These are phyloP conservation scores for Sminthurides bifidus DNA, from an alignment of 1,140 invertebrate genomes.

Conservation along the genomic window DNA sequence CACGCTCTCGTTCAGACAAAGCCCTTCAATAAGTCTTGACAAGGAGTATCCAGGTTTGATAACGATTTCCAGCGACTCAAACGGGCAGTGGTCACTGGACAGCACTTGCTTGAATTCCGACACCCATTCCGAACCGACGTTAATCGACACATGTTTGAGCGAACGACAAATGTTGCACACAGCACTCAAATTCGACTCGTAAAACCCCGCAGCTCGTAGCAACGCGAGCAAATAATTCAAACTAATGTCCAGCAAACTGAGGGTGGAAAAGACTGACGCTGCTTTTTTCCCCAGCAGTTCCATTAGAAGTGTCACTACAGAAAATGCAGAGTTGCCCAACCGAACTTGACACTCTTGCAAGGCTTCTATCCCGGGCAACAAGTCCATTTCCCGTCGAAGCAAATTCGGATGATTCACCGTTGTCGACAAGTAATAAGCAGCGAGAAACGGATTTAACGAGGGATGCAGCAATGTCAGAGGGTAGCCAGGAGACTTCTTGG, in stretches of 20 bases:
- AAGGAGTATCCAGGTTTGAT: slow-evolving; percentile 26
- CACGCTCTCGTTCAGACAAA: slow-evolving; percentile 28
- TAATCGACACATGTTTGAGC: slow-evolving; percentile 24
- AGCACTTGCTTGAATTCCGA: slow-evolving; percentile 31
- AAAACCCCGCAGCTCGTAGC: slow-evolving; percentile 38
- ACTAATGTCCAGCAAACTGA: slow-evolving; percentile 42
- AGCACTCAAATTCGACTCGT: slow-evolving; percentile 41
- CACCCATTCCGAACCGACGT: slow-evolving; percentile 24
- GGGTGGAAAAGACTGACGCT: slow-evolving; percentile 40
- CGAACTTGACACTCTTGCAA: slow-evolving; percentile 24
- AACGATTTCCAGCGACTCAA: slow-evolving; percentile 19
- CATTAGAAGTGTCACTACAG: slow-evolving; percentile 39
- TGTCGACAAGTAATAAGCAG: slow-evolving; percentile 45
- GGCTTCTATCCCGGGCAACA: slow-evolving; percentile 37
- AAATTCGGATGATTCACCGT: slow-evolving; percentile 43
- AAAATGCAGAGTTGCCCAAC: slow-evolving; percentile 17
- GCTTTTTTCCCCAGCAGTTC: slow-evolving; percentile 41
- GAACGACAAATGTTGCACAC: slow-evolving; percentile 34
- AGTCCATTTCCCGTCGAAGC: slow-evolving; percentile 42
- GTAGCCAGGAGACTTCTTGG: slow-evolving; percentile 34
- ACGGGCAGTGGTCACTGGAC: slow-evolving; percentile 23
- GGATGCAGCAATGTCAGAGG: slow-evolving; percentile 39
- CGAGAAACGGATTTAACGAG: slow-evolving; percentile 42
- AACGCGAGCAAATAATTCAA: slow-evolving; percentile 40
- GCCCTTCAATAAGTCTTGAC: slow-evolving; percentile 24